These are phyloP conservation scores for Bellardia pandia DNA, from an alignment of 2,888 invertebrate genomes.

Conservation along the genomic window DNA sequence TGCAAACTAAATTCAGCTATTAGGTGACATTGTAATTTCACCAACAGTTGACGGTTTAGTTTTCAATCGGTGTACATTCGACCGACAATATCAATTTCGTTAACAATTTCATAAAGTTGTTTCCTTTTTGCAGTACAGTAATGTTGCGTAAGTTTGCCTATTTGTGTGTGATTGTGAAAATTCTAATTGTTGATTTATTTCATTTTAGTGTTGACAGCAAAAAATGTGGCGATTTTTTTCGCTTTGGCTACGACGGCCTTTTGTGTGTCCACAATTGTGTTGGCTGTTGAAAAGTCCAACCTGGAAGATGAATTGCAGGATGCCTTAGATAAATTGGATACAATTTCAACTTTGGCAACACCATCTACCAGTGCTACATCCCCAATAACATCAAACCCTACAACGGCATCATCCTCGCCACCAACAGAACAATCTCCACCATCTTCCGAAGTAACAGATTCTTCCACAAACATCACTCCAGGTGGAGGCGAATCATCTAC, in stretches of 20 bases:
- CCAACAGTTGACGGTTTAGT: conserved; percentile 28
- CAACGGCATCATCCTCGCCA: conserved; percentile 21
- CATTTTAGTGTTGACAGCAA: conserved; percentile 78
- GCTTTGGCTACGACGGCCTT: conserved; percentile 82
- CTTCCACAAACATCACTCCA: conserved; percentile 26
- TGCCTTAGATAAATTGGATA: conserved; percentile 79
- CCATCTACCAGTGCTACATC: conserved; percentile 56
- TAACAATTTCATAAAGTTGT: background rate
- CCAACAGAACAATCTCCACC: conserved; percentile 20
- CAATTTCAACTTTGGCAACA: conserved; percentile 56
- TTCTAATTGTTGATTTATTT: background rate
- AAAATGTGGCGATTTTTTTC: conserved; percentile 79
- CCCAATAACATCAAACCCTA: conserved; percentile 47
- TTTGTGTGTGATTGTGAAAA: background rate
- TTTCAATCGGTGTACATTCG: conserved; percentile 30
- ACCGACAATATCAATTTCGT: background rate
- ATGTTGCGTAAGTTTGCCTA: conserved; percentile 63
- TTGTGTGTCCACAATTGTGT: conserved; percentile 85
- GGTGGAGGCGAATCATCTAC: conserved; percentile 2
- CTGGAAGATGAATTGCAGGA: conserved; percentile 80
- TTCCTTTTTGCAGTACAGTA: background rate
- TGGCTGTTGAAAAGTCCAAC: conserved; percentile 84
- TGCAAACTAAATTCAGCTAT: conserved; percentile 26
- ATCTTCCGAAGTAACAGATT: background rate
- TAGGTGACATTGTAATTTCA: conserved; percentile 23